Evolutionary conservation across 2,797 vertebrate species (phyloP).

Genomic region (Dicrostonyx torquatus): DNA sequence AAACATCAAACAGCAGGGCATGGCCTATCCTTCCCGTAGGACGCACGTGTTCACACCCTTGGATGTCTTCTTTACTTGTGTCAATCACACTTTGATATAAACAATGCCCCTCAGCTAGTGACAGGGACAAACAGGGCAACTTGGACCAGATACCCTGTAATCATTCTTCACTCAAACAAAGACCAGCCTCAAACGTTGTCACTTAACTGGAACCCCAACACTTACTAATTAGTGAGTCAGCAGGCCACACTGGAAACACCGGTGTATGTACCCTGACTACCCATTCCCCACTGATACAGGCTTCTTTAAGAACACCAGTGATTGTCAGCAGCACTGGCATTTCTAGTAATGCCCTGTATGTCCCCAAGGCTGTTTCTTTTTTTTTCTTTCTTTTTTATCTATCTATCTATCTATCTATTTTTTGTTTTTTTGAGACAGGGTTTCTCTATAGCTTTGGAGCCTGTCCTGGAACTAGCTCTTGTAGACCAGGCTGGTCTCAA

Average conservation of each 20-base stretch:
- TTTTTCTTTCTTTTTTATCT: neutral
- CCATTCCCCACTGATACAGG: neutral
- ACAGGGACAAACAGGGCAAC: neutral
- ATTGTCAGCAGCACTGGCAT: neutral
- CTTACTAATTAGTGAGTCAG: neutral
- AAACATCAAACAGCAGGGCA: neutral
- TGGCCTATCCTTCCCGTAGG: neutral
- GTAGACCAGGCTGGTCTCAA: too few relatives aligned
- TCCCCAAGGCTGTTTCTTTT: neutral
- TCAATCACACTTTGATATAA: neutral
- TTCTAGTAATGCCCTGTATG: neutral
- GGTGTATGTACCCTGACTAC: neutral
- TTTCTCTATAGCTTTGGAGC: too few relatives aligned
- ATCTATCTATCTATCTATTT: too few relatives aligned
- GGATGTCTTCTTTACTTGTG: neutral
- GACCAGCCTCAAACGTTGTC: neutral
- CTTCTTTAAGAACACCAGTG: neutral
- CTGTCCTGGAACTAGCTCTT: too few relatives aligned
- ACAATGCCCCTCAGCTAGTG: neutral
- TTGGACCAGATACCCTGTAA: neutral
- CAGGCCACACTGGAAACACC: neutral
- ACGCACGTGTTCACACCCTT: neutral
- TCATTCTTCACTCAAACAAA: neutral
- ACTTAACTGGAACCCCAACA: neutral
- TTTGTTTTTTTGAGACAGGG: too few relatives aligned